Base-by-base conservation (phyloP, 1,140 invertebrate genomes). In the Ditylenchus dipsaci region DNA sequence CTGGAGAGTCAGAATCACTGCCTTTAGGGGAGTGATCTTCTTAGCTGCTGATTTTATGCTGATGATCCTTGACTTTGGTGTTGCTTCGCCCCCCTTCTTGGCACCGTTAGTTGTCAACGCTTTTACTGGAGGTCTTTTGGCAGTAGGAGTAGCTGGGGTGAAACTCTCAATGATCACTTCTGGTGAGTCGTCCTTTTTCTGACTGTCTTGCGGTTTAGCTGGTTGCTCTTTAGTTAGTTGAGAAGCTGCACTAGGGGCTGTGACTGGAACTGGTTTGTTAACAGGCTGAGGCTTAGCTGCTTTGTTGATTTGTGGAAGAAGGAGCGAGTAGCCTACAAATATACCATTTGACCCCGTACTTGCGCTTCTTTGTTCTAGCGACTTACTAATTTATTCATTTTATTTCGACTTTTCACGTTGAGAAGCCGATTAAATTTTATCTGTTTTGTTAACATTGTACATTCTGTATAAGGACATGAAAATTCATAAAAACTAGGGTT, bases 241-340 rank as follows among this genome's bases (percentile, higher is more conserved):
- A 30, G 59, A 3, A 61, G 59, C 29, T 13, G 13, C n/a, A 30
- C 5, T 61, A 7, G 38, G 5, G n/a, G 59, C 5, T 5, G 13
- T 61, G n/a, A 21, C 29, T 17, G 65, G 17, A 13, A 17, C 33
- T 26, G 63, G 29, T 1, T 26, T 67, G 7, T 33, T 63, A 26
- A 30, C 19, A n/a, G 45, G 65, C 27, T 21, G 49, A 0, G 56
- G 19, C 15, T 65, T 65, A 1, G 9, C 62, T 5, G 59, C 19
- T 61, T 61, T 61, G 29, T 8, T 61, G n/a, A 61, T 61, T 58
- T 58, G 63, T 58, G 49, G 56, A 33, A 67, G 29, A 1, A 29
- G 29, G 65, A 64, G 63, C 53, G 43, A 30, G 17, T 56, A 9
- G 65, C 65, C 65, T 67, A 61, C 26, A 67, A 38, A 57, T 23